Percentiles rank a stretch among this genome's conserved stretches.
These are phyloP conservation scores for Cebidichthys violaceus DNA, from an alignment of 2,113 vertebrate genomes.

Conservation along the genomic window DNA sequence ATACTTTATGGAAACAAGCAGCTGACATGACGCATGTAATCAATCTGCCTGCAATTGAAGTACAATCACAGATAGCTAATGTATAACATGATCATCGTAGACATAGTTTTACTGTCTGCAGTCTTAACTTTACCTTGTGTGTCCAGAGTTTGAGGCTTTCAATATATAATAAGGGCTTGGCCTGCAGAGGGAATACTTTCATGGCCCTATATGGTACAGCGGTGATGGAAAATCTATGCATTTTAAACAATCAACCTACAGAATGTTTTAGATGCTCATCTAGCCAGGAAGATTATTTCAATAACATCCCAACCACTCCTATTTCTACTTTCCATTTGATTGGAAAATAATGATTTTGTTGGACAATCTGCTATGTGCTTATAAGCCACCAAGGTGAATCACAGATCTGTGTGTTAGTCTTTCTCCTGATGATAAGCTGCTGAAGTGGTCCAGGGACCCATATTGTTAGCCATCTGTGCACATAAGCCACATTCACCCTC, in stretches of 20 bases:
- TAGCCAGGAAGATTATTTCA: not conserved
- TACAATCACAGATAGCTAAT: not conserved
- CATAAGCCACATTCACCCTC: constrained; percentile 29
- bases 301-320: not conserved
- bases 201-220: constrained; percentile 54
- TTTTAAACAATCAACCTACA: constrained; percentile 6
- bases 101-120: constrained; percentile 15
- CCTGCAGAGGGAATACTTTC: constrained; percentile 19
- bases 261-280: constrained; percentile 12
- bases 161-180: constrained; percentile 23
- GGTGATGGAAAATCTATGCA: constrained; percentile 30
- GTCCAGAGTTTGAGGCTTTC: constrained; percentile 53
- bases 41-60: not conserved
- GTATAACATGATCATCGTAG: not conserved
- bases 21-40: constrained; percentile 18
- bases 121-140: not conserved
- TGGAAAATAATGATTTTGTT: constrained; percentile 18
- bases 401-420: constrained; percentile 20
- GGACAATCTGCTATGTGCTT: not conserved
- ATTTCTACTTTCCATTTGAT: not conserved
- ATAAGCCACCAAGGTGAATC: constrained; percentile 31
- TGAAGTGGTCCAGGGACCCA: constrained; percentile 75
- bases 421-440: constrained; percentile 69
- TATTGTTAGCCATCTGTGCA: constrained; percentile 81
- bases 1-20: constrained; percentile 18